Percentiles rank a stretch among this genome's conserved stretches.
Conservation (phyloP, 1,140 invertebrate genomes). For the Scaptomyza hsui region DNA sequence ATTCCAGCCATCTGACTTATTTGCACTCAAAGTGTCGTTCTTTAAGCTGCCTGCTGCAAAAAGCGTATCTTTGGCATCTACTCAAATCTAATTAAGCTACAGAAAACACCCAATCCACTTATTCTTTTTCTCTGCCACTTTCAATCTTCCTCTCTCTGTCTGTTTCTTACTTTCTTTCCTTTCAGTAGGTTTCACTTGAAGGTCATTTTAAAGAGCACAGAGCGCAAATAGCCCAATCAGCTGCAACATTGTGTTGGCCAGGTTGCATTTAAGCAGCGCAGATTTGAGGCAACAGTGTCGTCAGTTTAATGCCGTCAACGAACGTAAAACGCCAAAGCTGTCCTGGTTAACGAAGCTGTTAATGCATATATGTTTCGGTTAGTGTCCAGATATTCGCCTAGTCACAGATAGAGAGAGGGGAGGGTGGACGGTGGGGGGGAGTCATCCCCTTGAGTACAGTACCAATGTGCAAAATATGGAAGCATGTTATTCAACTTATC, state of each 20-base stretch:
- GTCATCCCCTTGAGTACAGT: neutral
- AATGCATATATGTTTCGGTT: conserved; percentile 42
- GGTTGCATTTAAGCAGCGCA: conserved; percentile 72
- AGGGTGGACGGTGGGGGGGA: neutral
- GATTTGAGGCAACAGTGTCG: conserved; percentile 76
- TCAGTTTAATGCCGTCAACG: conserved; percentile 60
- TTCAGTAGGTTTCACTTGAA: conserved; percentile 51
- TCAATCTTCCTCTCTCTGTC: neutral
- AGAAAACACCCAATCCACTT: conserved; percentile 8
- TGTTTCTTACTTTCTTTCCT: neutral
- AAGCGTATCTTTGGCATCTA: conserved; percentile 54
- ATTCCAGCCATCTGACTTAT: neutral
- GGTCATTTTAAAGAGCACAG: conserved; percentile 54
- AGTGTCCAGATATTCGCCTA: conserved; percentile 4
- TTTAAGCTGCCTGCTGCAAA: conserved; percentile 30
- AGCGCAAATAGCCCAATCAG: conserved; percentile 32
- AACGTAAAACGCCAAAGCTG: conserved; percentile 49
- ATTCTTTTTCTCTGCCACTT: neutral
- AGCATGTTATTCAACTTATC: conserved; percentile 77
- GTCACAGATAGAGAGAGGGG: neutral
- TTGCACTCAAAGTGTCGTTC: conserved; percentile 14
- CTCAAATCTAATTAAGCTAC: conserved; percentile 66
- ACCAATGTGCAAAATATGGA: conserved; percentile 61
- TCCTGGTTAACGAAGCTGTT: conserved; percentile 54
- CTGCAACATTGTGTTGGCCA: conserved; percentile 71